Conservation (phyloP, 2,888 invertebrate genomes). For the Galerucella pusilla region DNA sequence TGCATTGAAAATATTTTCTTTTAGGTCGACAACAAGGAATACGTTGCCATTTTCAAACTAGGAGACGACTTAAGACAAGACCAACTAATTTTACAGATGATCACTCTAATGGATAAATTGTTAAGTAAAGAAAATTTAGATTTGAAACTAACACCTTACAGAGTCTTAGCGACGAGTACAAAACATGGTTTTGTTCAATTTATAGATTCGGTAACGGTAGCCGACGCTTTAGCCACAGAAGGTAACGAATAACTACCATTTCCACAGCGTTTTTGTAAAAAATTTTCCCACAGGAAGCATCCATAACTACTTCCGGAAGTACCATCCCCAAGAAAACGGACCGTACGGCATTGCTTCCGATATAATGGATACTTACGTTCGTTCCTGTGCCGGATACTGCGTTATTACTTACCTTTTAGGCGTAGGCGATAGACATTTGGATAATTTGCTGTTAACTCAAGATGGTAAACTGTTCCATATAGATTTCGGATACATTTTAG, state of each 20-base stretch:
- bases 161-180: slow-evolving; percentile 94
- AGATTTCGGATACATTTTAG: slow-evolving; percentile 98
- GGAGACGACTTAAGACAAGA: slow-evolving; percentile 98
- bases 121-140: slow-evolving; percentile 95
- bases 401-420: slow-evolving; percentile 98
- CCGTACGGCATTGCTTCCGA: slow-evolving; percentile 93
- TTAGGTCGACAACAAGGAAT: slow-evolving; percentile 77
- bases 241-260: slow-evolving; percentile 63
- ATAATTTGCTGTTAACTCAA: slow-evolving; percentile 93
- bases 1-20: background rate
- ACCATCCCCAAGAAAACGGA: slow-evolving; percentile 88
- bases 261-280: background rate
- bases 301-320: slow-evolving; percentile 90
- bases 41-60: slow-evolving; percentile 96
- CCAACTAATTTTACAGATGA: slow-evolving; percentile 97
- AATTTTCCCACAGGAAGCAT: slow-evolving; percentile 78
- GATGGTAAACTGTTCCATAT: slow-evolving; percentile 95
- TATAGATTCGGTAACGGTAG: slow-evolving; percentile 91
- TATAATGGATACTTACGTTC: slow-evolving; percentile 97
- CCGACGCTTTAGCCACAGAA: slow-evolving; percentile 88
- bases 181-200: slow-evolving; percentile 97
- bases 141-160: slow-evolving; percentile 94
- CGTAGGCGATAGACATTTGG: slow-evolving; percentile 97
- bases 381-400: slow-evolving; percentile 97
- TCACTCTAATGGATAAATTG: slow-evolving; percentile 97